Conservation (phyloP, 2,888 invertebrate genomes). For the Aphodius granarius region DNA sequence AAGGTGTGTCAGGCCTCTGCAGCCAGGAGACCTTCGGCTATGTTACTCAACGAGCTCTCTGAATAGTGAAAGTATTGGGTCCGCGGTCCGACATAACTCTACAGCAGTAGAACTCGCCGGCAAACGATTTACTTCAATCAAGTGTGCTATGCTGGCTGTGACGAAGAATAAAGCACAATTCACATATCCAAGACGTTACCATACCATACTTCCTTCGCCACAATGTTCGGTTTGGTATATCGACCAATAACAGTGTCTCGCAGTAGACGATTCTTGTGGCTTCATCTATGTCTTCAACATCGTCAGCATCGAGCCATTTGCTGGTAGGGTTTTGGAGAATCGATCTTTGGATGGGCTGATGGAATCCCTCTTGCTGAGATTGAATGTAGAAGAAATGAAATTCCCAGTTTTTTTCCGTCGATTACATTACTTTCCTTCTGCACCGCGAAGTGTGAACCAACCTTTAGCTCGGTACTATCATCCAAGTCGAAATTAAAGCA, state of each 20-base stretch:
- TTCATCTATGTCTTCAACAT: background rate
- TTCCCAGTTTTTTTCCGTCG: no score
- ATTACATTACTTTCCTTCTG: background rate
- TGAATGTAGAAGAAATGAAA: no score
- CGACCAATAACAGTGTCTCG: background rate
- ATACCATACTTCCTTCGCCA: background rate
- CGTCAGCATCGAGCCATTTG: background rate
- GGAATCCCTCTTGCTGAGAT: background rate
- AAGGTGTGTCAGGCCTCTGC: conserved; percentile 23
- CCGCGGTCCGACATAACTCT: conserved; percentile 9
- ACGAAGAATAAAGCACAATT: background rate
- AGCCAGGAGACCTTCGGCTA: conserved; percentile 24
- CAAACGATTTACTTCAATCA: conserved; percentile 9
- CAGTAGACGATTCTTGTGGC: background rate
- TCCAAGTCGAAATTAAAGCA: background rate
- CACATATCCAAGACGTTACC: background rate
- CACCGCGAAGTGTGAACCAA: background rate
- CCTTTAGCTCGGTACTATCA: background rate
- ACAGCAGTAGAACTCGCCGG: background rate
- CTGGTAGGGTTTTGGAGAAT: background rate
- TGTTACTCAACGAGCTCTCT: conserved; percentile 25
- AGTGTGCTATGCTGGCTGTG: background rate
- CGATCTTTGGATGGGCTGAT: background rate
- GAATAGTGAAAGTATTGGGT: conserved; percentile 27
- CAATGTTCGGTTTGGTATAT: background rate